Evolutionary conservation across 1,140 invertebrate genomes (phyloP), one percentile per base, ranked within the genome.

Genomic region (Caenorhabditis remanei): DNA sequence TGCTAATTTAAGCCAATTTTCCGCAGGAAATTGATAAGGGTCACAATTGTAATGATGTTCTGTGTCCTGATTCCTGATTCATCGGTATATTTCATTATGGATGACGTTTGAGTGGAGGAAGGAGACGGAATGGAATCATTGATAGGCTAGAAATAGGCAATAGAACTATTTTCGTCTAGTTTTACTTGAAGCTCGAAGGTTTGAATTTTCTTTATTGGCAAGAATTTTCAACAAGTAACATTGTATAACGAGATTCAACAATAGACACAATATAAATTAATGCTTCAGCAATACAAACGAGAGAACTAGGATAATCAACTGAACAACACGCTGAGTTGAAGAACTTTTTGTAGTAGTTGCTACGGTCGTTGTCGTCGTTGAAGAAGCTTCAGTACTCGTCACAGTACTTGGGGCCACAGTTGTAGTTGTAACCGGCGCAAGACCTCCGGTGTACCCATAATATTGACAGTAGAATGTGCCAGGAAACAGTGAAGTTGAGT

Each of bases 1-100:
- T 13, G 41, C 14, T 43, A 71, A 71, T 71, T 71, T 71, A 71
- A 71, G 41, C 65, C 41, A 71, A 71, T 71, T 71, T 43, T 43
- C 11, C 14, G 24, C 19, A 11, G 65, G 40, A 67, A 43, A 41
- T 71, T 46, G 41, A 71, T 46, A 46, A 71, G 61, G 32, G 61
- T 32, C 65, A 71, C 65, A 71, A n/a, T 71, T 46, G 41, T 46
- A 71, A 71, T 71, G 41, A 46, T 14, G 40, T 71, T 71, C 40
- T 71, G 65, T 71, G 65, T 71, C 61, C 13, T 65, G 24, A 65
- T 65, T 71, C 65, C 13, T 24, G 13, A 8, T 19, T 5, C 14
- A 11, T 24, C 0, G 32, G 32, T 32, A 32, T 32, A 32, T 32
- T 32, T 32, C 32, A 32, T 32, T 32, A 32, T 32, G 32, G 0